Base-by-base conservation (phyloP, 2,888 invertebrate species). In the Atethmia centrago region DNA sequence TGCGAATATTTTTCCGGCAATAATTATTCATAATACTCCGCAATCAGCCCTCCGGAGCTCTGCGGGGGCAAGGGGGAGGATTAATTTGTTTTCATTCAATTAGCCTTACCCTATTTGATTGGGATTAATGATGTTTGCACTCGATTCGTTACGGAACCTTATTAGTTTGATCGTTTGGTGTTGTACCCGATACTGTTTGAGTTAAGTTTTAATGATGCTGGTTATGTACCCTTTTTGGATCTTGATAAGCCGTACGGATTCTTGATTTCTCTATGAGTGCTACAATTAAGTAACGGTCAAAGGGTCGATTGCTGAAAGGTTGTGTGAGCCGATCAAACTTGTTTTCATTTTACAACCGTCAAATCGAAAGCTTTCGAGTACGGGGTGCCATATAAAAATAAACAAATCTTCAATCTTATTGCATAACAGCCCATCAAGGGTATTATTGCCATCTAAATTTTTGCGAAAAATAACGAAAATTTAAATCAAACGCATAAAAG, bases 51-150 rank as follows among this genome's bases (percentile, higher is more conserved):
- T 66, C 62, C 16, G 16, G 69, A 58, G 56, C 56, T 42, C 0
- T 45, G 53, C 21, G 51, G 36, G 21, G 25, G 58, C 19, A 28
- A 16, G 19, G 63, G 49, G 25, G 68, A 64, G 68, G n/a, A 69
- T 85, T 82, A 81, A 88, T 87, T 87, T 86, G 87, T 88, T 87
- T 82, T 88, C 87, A 87, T 89, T 86, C 75, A 88, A 88, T 88
- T 87, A 86, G 76, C 75, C 71, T n/a, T 69, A 71, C 77, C 77
- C 80, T 80, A 81, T 85, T 87, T 88, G 87, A 87, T 87, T 88
- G 85, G 84, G 83, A 84, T 82, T 80, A 83, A 87, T 85, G 79
- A 85, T 77, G 85, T 86, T 85, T 79, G 71, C 71, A 65, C 66
- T 79, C 62, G 77, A 85, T 84, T 86, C 84, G 84, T 84, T 85